Evolutionary conservation across 2,113 vertebrate species (phyloP).

Genomic region (Dascyllus trimaculatus): DNA sequence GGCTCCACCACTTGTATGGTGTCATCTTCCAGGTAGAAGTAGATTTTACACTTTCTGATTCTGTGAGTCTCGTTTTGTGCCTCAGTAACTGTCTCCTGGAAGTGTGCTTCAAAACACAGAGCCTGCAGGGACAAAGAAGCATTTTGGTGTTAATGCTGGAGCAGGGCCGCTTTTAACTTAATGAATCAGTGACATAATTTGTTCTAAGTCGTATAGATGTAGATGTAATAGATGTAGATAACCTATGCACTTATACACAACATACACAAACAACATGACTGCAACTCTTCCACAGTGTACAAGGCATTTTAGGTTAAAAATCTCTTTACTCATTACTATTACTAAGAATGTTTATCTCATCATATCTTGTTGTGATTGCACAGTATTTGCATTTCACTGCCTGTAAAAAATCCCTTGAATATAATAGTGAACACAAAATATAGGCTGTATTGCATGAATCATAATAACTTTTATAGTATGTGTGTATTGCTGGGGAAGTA

Average conservation of each 20-base stretch:
- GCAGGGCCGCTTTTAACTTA: neutral
- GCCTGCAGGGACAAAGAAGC: constrained; percentile 76
- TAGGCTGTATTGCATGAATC: neutral
- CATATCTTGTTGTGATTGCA: too few species aligned
- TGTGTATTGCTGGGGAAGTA: neutral
- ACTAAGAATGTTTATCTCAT: too few species aligned
- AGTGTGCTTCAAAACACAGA: constrained; percentile 91
- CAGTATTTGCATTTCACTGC: too few species aligned
- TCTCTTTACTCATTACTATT: too few species aligned
- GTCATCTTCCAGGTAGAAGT: constrained; percentile 93
- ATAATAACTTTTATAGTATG: neutral
- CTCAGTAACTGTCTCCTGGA: constrained; percentile 87
- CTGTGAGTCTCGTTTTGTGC: constrained; percentile 86
- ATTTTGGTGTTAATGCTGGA: neutral
- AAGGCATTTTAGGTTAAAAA: too few species aligned
- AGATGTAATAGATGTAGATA: too few species aligned
- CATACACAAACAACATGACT: too few species aligned
- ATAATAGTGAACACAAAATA: neutral
- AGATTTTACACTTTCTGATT: constrained; percentile 92
- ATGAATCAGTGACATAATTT: too few species aligned
- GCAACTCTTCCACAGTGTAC: too few species aligned
- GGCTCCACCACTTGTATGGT: constrained; percentile 94
- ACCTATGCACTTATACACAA: too few species aligned
- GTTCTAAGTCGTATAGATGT: too few species aligned
- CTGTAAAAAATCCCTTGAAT: too few species aligned